phyloP scores from a whole-genome alignment of 2,888 invertebrate species.

The Rhaphigaster nebulosa region DNA sequence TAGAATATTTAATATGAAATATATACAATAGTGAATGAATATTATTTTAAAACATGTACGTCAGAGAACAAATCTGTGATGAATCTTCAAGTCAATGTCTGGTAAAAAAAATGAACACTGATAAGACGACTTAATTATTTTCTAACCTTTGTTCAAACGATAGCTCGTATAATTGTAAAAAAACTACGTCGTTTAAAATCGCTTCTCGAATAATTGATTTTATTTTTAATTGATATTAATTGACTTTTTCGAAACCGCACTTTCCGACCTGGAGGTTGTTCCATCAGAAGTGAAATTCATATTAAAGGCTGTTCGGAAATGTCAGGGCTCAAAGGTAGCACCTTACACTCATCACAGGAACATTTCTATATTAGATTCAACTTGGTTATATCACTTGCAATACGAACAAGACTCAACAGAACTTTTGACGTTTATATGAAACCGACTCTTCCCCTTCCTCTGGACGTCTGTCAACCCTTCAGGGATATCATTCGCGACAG shows the following conservation, averaged over 20 bases:
- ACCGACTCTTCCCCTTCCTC: conserved; percentile 35
- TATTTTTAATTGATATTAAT: background rate
- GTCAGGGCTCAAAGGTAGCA: background rate
- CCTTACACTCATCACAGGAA: conserved; percentile 42
- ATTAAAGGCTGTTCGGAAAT: conserved; percentile 53
- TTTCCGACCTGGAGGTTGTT: background rate
- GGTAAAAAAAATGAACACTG: background rate
- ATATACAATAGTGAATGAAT: no score
- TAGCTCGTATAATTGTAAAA: no score
- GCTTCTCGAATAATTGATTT: no score
- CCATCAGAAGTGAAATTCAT: conserved; percentile 34
- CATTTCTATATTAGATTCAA: conserved; percentile 57
- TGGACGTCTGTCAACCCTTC: conserved; percentile 53
- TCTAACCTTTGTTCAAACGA: no score
- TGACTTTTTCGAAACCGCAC: background rate
- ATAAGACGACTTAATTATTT: no score
- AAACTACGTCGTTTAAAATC: no score
- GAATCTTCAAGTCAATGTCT: no score
- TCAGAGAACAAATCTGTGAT: no score
- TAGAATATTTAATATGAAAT: no score
- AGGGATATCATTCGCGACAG: conserved; percentile 42
- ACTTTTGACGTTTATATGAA: conserved; percentile 66
- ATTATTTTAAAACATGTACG: no score
- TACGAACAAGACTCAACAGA: conserved; percentile 58
- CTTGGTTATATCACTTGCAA: conserved; percentile 55